Evolutionary conservation across 2,888 invertebrate species (phyloP), one percentile per base, ranked within the genome.

Genomic region (Dryadula phaetusa): DNA sequence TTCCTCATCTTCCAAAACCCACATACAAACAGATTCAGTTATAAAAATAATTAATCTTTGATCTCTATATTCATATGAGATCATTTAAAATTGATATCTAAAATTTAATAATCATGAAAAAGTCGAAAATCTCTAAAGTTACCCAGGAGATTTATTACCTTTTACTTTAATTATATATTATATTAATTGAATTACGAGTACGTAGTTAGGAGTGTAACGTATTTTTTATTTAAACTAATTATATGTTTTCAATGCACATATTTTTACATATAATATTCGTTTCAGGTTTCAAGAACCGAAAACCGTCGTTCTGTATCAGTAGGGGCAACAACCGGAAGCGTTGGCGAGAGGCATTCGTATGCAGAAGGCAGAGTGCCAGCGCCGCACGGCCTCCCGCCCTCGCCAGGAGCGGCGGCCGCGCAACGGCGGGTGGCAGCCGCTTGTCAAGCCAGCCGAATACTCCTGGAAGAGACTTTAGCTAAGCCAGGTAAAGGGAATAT

Each of bases 391-490:
- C 85, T 83, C 0, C 92, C 91, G 1, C 82, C 91, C 0, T 92
- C 92, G 1, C 92, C 93, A 8, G 86, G 90, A 16, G 83, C 89
- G 68, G 80, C 82, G 20, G 84, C 85, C 2, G 82, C 81, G 14
- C 85, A 86, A 74, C 77, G 87, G 37, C 82, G 83, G 54, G 86
- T 86, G 10, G 84, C 90, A 4, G 88, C 87, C 88, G 82, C 90
- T 10, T 93, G 92, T 71, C 87, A 88, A 66, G 93, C 93, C 65
- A 96, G 96, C 75, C 94, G 95, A 82, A 94, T 95, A 75, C 93
- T 96, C 74, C 92, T 96, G 76, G 95, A 96, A 82, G 95, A 95
- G 70, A 94, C 93, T 64, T 86, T 95, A 72, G 87, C 93, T 72
- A 94, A 93, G 81, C 82, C 93, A 78, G 93, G 94, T 84, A 89